Base-by-base conservation (phyloP, 2,797 vertebrate species). In the Lagocephalus sceleratus region DNA sequence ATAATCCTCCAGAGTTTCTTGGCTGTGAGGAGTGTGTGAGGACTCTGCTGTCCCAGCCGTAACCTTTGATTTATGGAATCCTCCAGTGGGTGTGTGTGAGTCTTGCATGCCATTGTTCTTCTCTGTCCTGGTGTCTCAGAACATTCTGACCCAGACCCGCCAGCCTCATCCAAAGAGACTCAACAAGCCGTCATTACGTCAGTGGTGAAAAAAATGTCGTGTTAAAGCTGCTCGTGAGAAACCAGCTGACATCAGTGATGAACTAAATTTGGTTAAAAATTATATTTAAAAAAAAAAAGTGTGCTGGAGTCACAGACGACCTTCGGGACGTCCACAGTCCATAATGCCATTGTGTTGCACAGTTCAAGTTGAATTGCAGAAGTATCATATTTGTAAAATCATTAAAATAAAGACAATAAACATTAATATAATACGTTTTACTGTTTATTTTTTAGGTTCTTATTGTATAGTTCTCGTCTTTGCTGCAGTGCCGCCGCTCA, bases 381-480 rank as follows among this genome's bases (percentile, higher is more conserved):
- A 89, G 70, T 86, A 85, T 86, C 83, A 82, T 87, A 82, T 89
- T 88, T 89, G 86, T 88, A 87, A 89, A 88, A 84, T 85, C 81
- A 87, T 85, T 68, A 87, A 76, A 87, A 87, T 71, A 88, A 89
- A 86, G 78, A 87, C 75, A 86, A 86, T 87, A 88, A 88, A 89
- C 10, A 62, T 76, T 66, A 85, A 84, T 73, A 67, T 79, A 85
- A 87, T 87, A 82, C 77, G 78, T 48, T 90, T 89, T 89, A 42
- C 86, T 87, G 88, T 83, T 20, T 35, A 14, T 35, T 14, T 35
- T 51, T 43, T 1, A 40, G 25, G 19, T 1, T 20, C 21, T 10
- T 44, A 11, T 15, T 1, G 32, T 1, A 35, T 35, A 14, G 12
- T 35, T 14, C 3, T 35, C 2, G 10, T n/a, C n/a, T n/a, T n/a